Conservation (phyloP, 2,888 invertebrate species). For the Heliothis peltigera region DNA sequence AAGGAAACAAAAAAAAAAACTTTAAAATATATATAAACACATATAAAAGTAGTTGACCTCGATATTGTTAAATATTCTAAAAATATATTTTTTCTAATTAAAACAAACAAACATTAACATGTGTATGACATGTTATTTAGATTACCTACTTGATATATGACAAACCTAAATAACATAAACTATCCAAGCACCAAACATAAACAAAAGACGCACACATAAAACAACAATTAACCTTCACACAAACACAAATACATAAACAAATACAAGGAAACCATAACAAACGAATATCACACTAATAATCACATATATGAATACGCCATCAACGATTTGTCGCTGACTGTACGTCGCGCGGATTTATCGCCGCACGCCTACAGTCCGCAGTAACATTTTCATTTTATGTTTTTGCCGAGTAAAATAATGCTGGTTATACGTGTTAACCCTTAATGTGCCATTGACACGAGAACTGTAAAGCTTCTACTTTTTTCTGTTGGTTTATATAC, state of each 20-base stretch:
- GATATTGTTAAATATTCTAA: no score
- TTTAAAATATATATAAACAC: no score
- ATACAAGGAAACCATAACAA: constrained; percentile 35
- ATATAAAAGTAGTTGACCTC: no score
- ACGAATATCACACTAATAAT: constrained; percentile 55
- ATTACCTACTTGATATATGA: no score
- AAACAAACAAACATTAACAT: no score
- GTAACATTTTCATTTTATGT: constrained; percentile 83
- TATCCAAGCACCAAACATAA: no score
- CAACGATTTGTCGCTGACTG: constrained; percentile 58
- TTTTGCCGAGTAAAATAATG: constrained; percentile 77
- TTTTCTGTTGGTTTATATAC: constrained; percentile 53
- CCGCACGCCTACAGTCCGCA: constrained; percentile 72
- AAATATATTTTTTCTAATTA: no score
- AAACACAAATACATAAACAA: constrained; percentile 6
- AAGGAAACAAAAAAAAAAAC: no score
- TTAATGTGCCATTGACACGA: constrained; percentile 84
- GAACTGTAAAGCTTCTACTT: constrained; percentile 29
- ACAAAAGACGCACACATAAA: not conserved
- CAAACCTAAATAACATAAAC: no score
- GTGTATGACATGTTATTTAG: no score
- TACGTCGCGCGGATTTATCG: constrained; percentile 70
- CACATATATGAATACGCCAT: constrained; percentile 45
- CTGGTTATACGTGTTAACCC: constrained; percentile 77
- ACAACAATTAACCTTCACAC: not conserved